Evolutionary conservation across 2,113 vertebrate species (phyloP).

Genomic region (Chaetodon auriga): DNA sequence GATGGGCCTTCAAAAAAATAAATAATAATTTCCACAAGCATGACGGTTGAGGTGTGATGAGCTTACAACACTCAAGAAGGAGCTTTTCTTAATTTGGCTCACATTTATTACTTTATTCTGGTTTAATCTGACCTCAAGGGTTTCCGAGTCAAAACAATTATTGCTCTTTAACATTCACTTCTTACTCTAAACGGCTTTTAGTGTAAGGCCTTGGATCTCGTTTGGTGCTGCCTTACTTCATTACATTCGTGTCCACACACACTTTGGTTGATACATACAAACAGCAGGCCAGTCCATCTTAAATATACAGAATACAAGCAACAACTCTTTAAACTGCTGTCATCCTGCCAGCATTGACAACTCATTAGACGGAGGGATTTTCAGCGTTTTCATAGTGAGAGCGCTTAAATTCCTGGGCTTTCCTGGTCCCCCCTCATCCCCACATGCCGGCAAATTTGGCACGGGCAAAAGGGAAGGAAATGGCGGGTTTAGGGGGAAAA

Average conservation of each 20-base stretch:
- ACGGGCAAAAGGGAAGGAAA: constrained; percentile 62
- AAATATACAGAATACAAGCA: constrained; percentile 54
- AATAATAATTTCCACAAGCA: constrained; percentile 61
- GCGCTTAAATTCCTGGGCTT: constrained; percentile 76
- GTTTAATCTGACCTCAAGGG: constrained; percentile 44
- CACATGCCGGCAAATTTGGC: constrained; percentile 77
- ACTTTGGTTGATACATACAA: constrained; percentile 9
- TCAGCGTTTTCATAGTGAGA: constrained; percentile 72
- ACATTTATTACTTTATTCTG: constrained; percentile 40
- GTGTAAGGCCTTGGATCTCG: constrained; percentile 39
- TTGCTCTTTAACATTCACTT: constrained; percentile 42
- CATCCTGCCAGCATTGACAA: constrained; percentile 73
- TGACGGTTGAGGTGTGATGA: constrained; percentile 51
- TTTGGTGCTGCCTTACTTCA: constrained; percentile 14
- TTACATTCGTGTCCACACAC: not conserved
- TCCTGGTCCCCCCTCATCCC: constrained; percentile 69
- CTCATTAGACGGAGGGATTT: constrained; percentile 81
- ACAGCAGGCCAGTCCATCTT: constrained; percentile 33
- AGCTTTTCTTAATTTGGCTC: constrained; percentile 44
- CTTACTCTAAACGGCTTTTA: constrained; percentile 30
- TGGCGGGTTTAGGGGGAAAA: constrained; percentile 43
- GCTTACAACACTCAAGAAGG: constrained; percentile 2
- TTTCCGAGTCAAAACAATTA: constrained; percentile 38
- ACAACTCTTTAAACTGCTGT: constrained; percentile 49
- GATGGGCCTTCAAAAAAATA: constrained; percentile 63